phyloP scores from a whole-genome alignment of 1,140 invertebrate species.

The Drepana arcuata region DNA sequence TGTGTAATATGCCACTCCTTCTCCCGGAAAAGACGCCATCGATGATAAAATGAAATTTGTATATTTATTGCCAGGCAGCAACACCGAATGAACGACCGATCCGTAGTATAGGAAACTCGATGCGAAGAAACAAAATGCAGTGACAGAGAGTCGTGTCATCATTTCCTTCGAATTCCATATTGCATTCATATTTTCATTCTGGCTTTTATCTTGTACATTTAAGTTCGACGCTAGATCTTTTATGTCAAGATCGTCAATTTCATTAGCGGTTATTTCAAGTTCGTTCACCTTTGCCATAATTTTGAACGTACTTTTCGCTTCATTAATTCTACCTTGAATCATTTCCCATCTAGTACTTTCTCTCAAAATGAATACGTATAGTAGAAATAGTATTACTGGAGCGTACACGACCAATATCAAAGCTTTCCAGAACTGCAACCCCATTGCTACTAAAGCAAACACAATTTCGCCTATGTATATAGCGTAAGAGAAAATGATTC shows the following conservation, averaged over 20 bases:
- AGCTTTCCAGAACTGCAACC: constrained; percentile 41
- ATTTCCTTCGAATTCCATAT: constrained; percentile 49
- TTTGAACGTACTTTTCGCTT: constrained; percentile 38
- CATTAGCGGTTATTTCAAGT: constrained; percentile 23
- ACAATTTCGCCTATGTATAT: constrained; percentile 11
- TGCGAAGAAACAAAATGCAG: constrained; percentile 77
- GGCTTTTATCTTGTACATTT: constrained; percentile 36
- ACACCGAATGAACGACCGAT: constrained; percentile 81
- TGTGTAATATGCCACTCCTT: constrained; percentile 74
- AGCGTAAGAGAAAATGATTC: constrained; percentile 9
- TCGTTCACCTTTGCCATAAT: constrained; percentile 37
- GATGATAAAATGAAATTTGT: constrained; percentile 78
- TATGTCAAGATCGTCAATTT: constrained; percentile 32
- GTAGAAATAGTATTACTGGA: constrained; percentile 34
- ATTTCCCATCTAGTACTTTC: constrained; percentile 55
- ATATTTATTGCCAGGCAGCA: constrained; percentile 79
- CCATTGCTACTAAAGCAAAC: constrained; percentile 40
- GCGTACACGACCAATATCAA: constrained; percentile 37
- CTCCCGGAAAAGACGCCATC: constrained; percentile 79
- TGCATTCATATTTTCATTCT: constrained; percentile 40
- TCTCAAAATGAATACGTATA: constrained; percentile 30
- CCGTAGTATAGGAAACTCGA: constrained; percentile 85
- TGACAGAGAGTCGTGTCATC: constrained; percentile 34
- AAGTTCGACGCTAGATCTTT: constrained; percentile 37
- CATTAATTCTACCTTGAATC: constrained; percentile 32